These are phyloP conservation scores for Phoenicopterus ruber DNA, from an alignment of 2,113 vertebrate species.

Conservation along the genomic window DNA sequence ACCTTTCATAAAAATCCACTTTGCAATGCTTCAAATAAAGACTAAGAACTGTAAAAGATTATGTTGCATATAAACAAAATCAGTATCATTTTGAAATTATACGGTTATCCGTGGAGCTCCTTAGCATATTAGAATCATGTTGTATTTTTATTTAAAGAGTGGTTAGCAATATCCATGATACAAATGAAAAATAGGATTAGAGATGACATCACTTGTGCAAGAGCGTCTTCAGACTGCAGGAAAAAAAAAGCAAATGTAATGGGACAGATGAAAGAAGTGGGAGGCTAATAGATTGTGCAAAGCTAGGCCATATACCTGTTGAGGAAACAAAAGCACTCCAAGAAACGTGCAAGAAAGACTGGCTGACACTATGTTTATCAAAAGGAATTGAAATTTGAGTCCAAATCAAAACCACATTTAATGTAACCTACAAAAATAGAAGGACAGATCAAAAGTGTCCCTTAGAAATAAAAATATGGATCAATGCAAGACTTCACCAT, in stretches of 20 bases:
- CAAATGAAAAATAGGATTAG: slow-evolving; percentile 72
- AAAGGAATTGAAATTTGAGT: background rate
- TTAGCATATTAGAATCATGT: slow-evolving; percentile 71
- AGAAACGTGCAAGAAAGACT: background rate
- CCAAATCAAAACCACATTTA: background rate
- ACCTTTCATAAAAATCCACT: slow-evolving; percentile 86
- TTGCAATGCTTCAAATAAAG: slow-evolving; percentile 83
- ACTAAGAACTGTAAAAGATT: slow-evolving; percentile 81
- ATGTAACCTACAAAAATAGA: background rate
- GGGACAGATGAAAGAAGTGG: slow-evolving; percentile 28
- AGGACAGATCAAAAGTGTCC: background rate
- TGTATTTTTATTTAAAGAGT: slow-evolving; percentile 77
- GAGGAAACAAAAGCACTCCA: background rate
- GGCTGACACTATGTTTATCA: background rate
- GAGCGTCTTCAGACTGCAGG: slow-evolving; percentile 31
- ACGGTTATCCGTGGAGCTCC: slow-evolving; percentile 70
- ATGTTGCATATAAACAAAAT: slow-evolving; percentile 81
- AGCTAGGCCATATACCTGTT: background rate
- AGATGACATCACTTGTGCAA: slow-evolving; percentile 67
- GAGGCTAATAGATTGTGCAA: slow-evolving; percentile 31
- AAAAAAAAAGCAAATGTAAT: slow-evolving; percentile 51
- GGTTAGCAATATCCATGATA: slow-evolving; percentile 71
- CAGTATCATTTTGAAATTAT: slow-evolving; percentile 79
- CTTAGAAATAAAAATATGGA: background rate
- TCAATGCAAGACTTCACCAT: background rate